Conservation (phyloP, 2,888 invertebrate species). For the Cheilosia vulpina region DNA sequence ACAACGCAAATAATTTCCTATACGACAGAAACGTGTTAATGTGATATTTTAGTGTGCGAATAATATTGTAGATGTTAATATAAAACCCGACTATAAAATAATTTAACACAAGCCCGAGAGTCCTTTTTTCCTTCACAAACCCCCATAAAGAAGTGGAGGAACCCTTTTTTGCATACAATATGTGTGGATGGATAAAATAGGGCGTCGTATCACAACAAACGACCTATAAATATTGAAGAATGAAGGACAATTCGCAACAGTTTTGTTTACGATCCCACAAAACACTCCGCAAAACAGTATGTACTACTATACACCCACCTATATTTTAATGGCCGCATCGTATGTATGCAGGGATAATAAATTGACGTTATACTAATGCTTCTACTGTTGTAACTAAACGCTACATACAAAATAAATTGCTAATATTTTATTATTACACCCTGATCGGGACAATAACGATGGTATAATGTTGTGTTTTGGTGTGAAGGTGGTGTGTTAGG, state of each 20-base stretch:
- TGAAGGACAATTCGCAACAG: slow-evolving; percentile 74
- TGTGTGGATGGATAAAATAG: slow-evolving; percentile 36
- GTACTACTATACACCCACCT: slow-evolving; percentile 27
- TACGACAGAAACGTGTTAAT: slow-evolving; percentile 70
- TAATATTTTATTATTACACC: slow-evolving; percentile 73
- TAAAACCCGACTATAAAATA: slow-evolving; percentile 70
- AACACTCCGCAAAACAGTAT: slow-evolving; percentile 39
- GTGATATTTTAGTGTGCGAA: slow-evolving; percentile 67
- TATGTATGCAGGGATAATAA: slow-evolving; percentile 58
- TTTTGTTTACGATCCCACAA: slow-evolving; percentile 69
- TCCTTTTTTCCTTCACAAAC: slow-evolving; percentile 36
- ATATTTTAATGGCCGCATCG: slow-evolving; percentile 47
- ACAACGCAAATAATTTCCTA: slow-evolving; percentile 63
- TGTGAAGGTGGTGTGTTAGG: slow-evolving; percentile 43
- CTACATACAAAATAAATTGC: slow-evolving; percentile 68
- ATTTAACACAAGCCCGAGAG: slow-evolving; percentile 62
- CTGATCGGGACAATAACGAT: slow-evolving; percentile 68
- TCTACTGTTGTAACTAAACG: slow-evolving; percentile 56
- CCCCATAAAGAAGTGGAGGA: slow-evolving; percentile 43
- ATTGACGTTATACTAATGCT: slow-evolving; percentile 68
- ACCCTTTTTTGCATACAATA: slow-evolving; percentile 57
- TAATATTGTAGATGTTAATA: slow-evolving; percentile 63
- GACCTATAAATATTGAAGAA: slow-evolving; percentile 73
- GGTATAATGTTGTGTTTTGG: slow-evolving; percentile 29
- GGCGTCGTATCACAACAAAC: slow-evolving; percentile 54